A percentile compares a stretch with the other conserved stretches of the same genome.
Evolutionary conservation across 2,888 invertebrate genomes (phyloP).

Genomic region (Drosophila pseudotalamancana): DNA sequence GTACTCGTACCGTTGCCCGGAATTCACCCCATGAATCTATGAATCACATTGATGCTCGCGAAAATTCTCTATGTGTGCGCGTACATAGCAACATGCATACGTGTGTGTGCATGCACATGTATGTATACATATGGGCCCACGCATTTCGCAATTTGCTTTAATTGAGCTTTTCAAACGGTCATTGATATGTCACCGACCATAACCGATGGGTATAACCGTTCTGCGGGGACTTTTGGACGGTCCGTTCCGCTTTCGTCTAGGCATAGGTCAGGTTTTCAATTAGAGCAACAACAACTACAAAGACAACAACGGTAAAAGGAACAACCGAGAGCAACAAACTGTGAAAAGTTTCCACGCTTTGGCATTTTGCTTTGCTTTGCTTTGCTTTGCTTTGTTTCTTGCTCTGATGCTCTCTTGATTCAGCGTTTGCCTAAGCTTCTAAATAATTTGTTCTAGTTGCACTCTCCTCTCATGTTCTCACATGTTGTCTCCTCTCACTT

Average conservation of each 20-base stretch:
- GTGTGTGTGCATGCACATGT: background rate
- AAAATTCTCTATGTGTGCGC: background rate
- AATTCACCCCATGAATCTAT: slow-evolving; percentile 26
- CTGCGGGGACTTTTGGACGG: slow-evolving; percentile 4
- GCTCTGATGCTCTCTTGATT: slow-evolving; percentile 1
- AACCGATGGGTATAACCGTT: background rate
- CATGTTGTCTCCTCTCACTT: no score
- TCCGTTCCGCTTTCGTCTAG: slow-evolving; percentile 44
- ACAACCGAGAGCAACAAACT: slow-evolving; percentile 15
- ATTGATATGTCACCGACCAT: slow-evolving; percentile 9
- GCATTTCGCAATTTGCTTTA: slow-evolving; percentile 28
- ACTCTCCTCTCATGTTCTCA: background rate
- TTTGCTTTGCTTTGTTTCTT: slow-evolving; percentile 1
- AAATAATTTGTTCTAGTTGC: slow-evolving; percentile 19
- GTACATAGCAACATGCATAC: background rate
- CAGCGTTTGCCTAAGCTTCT: slow-evolving; percentile 12
- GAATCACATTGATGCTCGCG: background rate
- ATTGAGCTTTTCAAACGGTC: slow-evolving; percentile 30
- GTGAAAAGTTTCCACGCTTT: slow-evolving; percentile 40
- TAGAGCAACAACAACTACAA: slow-evolving; percentile 40
- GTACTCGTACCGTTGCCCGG: background rate
- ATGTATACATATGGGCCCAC: background rate
- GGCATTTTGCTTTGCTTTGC: background rate
- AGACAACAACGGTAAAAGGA: background rate
- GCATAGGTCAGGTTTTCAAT: slow-evolving; percentile 72